Base-by-base conservation (phyloP, 2,888 invertebrate genomes). In the Drosophila tanythrix region DNA sequence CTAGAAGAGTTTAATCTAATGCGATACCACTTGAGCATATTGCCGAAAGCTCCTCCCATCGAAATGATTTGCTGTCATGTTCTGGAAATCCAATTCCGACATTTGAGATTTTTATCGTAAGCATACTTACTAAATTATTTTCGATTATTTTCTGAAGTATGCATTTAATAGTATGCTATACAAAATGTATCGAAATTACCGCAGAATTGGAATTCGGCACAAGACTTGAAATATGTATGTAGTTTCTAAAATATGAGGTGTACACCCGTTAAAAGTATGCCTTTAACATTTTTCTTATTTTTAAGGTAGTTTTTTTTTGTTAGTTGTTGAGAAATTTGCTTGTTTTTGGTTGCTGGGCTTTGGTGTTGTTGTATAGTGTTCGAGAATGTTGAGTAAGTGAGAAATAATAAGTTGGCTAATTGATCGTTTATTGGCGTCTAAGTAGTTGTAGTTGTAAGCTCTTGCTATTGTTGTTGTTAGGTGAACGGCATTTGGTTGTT, bases 401-500 rank as follows among this genome's bases (percentile, higher is more conserved):
- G 21, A 86, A 86, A 78, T 70, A 57, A 83, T 58, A 66, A 21
- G 51, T 70, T 72, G 67, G 58, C 29, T 75, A 38, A 65, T 65
- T 36, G 31, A 25, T 76, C 40, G 46, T 55, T 81, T 64, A 73
- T 74, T 71, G 66, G 81, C 74, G 57, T 75, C 35, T 59, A 38
- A 40, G 46, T 59, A n/a, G 51, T 68, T 73, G 57, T 75, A 51
- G 43, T 60, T 66, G 25, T 74, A 50, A 50, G 76, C 60, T 58
- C 53, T 71, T 61, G 51, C 31, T 65, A 55, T 66, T 67, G 50
- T 67, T 64, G 68, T 70, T 77, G 59, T 70, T 77, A 43, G 57
- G 68, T 79, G 75, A 81, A 82, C 83, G 81, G 78, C 78, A 81
- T 79, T 81, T 66, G 57, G 27, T 64, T 73, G 61, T 58, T 69